Evolutionary conservation across 2,888 invertebrate genomes (phyloP), one percentile per base, ranked within the genome.

Genomic region (Nipponacmea schrenckii): DNA sequence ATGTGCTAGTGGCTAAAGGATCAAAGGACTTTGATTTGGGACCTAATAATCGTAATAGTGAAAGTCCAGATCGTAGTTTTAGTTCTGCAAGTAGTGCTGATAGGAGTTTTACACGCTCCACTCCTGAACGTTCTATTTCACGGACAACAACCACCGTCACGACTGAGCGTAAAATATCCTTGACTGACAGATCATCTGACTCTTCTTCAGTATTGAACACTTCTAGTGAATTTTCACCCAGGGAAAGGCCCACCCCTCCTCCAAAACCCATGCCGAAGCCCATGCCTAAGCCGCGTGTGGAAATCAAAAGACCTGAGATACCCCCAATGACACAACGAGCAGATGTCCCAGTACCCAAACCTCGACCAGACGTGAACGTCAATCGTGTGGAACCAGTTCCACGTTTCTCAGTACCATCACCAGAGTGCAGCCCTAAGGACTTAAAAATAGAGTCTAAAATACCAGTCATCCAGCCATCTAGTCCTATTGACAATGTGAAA

Each of bases 1-100:
- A 95, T 85, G 94, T 95, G 82, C 91, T 98, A 68, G 96, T 98
- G 70, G 96, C 97, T 86, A 92, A 93, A 77, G 87, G 86, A 7
- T 80, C 83, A 4, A 56, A 56, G 20, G 56, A 56, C 15, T 56
- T 56, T 56, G 56, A 56, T 56, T 56, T 24, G 17, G 50, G 46
- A 68, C 31, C 56, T 56, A 24, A 56, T 24, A 24, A 56, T 24
- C 24, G 20, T 20, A 56, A 56, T 24, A 56, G 56, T 56, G 20
- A 20, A 12, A 56, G 56, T 56, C 56, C 56, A n/a, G 62, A 44
- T n/a, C n/a, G 17, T 39, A 31, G 20, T 15, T 62, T 62, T 27
- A 62, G 27, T 62, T 68, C 68, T 17, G 45, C 68, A 8, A 62
- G 31, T 62, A 68, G 62, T 45, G 15, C 68, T 0, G 56, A 56